Base-by-base conservation (phyloP, 2,888 invertebrate genomes). In the Carcina quercana region DNA sequence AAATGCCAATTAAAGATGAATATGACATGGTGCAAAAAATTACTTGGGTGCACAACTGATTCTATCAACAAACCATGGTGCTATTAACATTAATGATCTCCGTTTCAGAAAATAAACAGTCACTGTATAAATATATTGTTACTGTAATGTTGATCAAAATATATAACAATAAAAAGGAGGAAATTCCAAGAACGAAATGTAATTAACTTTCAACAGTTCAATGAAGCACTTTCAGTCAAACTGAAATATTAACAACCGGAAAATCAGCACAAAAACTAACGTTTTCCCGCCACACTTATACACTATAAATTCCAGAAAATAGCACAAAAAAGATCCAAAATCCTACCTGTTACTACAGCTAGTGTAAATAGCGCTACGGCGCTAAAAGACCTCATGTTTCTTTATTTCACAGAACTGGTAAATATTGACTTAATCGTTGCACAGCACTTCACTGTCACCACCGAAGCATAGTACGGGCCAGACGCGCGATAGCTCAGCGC, bases 401-500 rank as follows among this genome's bases (percentile, higher is more conserved):
- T 41, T 45, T 28, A 37, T 32, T 43, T 37, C 58, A 61, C 71
- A 63, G 54, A 55, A 51, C 64, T 63, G 61, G 51, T 30, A 20
- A 13, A 28, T 28, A 17, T 12, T 13, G 4, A 10, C 13, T 25
- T 38, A 27, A n/a, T n/a, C 22, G 40, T 37, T 42, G 47, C 59
- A 59, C 59, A 46, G 42, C 79, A 82, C 80, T 59, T 53, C 78
- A 79, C 78, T 63, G 42, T 70, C 80, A 82, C 83, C 73, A 78
- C 78, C 73, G 70, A 67, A 59, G 68, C 82, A 73, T 73, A 53
- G 57, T 76, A 65, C 64, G 61, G 62, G 52, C 53, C 49, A n/a
- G 56, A 64, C 73, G 76, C 82, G 82, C 82, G 75, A 52, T 56
- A 63, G 70, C 64, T 68, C 67, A 62, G 76, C 82, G 79, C 83